Evolutionary conservation across 2,888 invertebrate genomes (phyloP).

Genomic region (Drosophila neonasuta): DNA sequence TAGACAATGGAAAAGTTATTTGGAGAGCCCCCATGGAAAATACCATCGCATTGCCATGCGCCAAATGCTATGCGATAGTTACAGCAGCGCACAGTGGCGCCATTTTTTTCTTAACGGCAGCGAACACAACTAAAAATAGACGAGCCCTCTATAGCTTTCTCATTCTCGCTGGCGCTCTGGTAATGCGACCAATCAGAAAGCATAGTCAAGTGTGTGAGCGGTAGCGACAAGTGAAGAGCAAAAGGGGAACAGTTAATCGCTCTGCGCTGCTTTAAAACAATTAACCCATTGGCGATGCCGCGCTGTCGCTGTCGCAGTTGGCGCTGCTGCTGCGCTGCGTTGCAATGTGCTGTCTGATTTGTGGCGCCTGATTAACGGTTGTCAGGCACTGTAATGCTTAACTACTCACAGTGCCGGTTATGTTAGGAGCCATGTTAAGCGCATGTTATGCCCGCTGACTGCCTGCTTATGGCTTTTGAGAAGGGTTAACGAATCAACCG

Average conservation of each 20-base stretch:
- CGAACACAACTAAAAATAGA: slow-evolving; percentile 52
- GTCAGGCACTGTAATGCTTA: slow-evolving; percentile 50
- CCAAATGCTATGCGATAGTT: neutral
- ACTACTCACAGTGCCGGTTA: slow-evolving; percentile 35
- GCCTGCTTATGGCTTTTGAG: slow-evolving; percentile 50
- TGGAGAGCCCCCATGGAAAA: slow-evolving; percentile 32
- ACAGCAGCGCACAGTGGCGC: slow-evolving; percentile 35
- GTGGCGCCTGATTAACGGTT: slow-evolving; percentile 73
- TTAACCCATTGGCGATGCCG: slow-evolving; percentile 28
- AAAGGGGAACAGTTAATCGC: slow-evolving; percentile 25
- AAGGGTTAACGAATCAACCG: slow-evolving; percentile 58
- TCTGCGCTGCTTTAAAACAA: slow-evolving; percentile 45
- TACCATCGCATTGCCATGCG: slow-evolving; percentile 18
- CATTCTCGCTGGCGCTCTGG: slow-evolving; percentile 1
- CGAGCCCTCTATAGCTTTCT: slow-evolving; percentile 7
- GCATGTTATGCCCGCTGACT: slow-evolving; percentile 37
- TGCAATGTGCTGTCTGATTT: slow-evolving; percentile 60
- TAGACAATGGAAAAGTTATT: slow-evolving; percentile 46
- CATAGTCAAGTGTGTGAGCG: slow-evolving; percentile 4
- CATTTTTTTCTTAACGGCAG: slow-evolving; percentile 34
- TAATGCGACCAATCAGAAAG: slow-evolving; percentile 52
- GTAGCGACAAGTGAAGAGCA: neutral
- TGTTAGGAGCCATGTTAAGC: slow-evolving; percentile 48
- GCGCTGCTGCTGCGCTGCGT: slow-evolving; percentile 10
- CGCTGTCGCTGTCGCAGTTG: neutral